These are phyloP conservation scores for Acromyrmex charruanus DNA, from an alignment of 1,140 invertebrate genomes.

Conservation along the genomic window DNA sequence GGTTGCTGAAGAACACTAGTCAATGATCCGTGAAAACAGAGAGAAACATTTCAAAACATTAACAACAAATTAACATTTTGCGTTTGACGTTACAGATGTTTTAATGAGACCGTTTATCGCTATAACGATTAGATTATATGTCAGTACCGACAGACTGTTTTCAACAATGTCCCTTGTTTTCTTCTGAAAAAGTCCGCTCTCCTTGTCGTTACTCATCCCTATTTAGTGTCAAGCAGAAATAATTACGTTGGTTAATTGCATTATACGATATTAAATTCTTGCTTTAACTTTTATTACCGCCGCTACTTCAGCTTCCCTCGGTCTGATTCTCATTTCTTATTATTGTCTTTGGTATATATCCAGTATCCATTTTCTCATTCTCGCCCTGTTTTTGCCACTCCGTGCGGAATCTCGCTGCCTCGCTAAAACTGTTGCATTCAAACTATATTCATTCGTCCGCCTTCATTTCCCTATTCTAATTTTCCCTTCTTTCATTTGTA, in stretches of 20 bases:
- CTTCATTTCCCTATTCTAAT: conserved; percentile 64
- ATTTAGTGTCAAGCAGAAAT: conserved; percentile 21
- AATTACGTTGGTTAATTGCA: conserved; percentile 51
- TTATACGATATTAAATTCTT: conserved; percentile 64
- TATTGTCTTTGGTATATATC: conserved; percentile 72
- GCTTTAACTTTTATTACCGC: conserved; percentile 71
- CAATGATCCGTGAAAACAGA: not conserved
- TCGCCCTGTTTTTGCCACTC: conserved; percentile 29
- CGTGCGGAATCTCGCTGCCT: conserved; percentile 55
- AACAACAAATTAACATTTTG: conserved; percentile 2
- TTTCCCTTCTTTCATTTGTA: conserved; percentile 59
- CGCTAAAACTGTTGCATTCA: conserved; percentile 53
- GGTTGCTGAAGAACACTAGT: not conserved
- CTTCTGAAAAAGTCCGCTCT: not conserved
- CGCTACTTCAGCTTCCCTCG: conserved; percentile 64
- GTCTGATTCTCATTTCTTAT: conserved; percentile 4
- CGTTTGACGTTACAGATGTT: not conserved
- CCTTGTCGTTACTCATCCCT: not conserved
- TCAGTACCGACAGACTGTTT: not conserved
- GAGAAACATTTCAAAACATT: not conserved
- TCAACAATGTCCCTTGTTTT: not conserved
- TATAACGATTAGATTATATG: not conserved
- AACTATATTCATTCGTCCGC: conserved; percentile 47
- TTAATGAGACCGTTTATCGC: not conserved
- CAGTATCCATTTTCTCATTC: conserved; percentile 68